Evolutionary conservation across 2,888 invertebrate species (phyloP).

Genomic region (Diarsia brunnea): DNA sequence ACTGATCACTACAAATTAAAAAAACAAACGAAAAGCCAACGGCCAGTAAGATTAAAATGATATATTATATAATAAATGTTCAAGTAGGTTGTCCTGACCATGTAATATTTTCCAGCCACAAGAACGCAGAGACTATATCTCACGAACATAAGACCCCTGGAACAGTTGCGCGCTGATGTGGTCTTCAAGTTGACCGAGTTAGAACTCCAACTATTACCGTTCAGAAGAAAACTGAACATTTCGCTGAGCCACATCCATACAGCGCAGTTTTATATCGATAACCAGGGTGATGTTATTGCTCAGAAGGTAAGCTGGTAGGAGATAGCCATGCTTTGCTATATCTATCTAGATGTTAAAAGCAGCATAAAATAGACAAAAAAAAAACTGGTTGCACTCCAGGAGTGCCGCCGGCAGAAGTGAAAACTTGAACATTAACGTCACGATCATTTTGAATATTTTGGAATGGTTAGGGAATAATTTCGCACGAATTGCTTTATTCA

Average conservation of each 20-base stretch:
- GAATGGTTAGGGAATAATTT: too few species aligned
- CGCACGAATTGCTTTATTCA: too few species aligned
- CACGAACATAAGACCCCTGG: constrained; percentile 92
- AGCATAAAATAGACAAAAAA: too few species aligned
- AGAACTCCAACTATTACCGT: constrained; percentile 93
- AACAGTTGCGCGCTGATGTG: constrained; percentile 93
- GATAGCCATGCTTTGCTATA: background rate
- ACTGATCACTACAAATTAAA: background rate
- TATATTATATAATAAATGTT: background rate
- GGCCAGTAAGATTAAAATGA: background rate
- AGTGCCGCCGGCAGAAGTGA: too few species aligned
- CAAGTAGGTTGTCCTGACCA: background rate
- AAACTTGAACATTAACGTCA: too few species aligned
- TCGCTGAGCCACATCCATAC: constrained; percentile 94
- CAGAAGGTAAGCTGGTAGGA: constrained; percentile 89
- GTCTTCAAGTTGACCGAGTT: constrained; percentile 94
- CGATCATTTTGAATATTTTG: too few species aligned
- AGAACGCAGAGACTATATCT: constrained; percentile 92
- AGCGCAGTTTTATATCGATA: constrained; percentile 94
- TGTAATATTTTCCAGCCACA: constrained; percentile 81
- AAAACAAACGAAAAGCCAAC: too few species aligned
- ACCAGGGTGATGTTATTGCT: constrained; percentile 93
- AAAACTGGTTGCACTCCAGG: too few species aligned
- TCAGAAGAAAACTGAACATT: constrained; percentile 93
- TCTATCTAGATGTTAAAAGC: background rate